phyloP scores from a whole-genome alignment of 2,797 vertebrate genomes.

The Microctenopoma lineatum region DNA sequence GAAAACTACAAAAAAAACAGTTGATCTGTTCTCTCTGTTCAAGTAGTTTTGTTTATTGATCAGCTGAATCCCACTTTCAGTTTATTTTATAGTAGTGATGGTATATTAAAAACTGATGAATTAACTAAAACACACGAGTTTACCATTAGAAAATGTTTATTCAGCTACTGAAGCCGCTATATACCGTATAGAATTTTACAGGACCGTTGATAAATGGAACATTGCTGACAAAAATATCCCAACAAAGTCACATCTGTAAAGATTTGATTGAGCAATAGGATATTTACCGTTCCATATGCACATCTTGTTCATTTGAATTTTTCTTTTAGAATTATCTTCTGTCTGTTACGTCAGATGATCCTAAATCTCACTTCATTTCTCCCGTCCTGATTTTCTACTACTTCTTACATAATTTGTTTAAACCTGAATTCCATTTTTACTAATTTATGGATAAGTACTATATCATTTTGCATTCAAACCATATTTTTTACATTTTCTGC shows the following conservation, averaged over 20 bases:
- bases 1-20: not conserved
- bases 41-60: no score
- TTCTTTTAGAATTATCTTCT: not conserved
- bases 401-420: conserved; percentile 9
- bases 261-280: not conserved
- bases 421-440: not conserved
- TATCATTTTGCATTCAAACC: conserved; percentile 11
- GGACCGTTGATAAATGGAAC: not conserved
- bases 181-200: not conserved
- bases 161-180: not conserved
- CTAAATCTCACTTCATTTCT: conserved; percentile 4
- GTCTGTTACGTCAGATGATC: not conserved
- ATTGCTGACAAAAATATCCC: no score
- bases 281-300: not conserved
- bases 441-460: conserved; percentile 5
- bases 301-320: not conserved
- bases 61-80: not conserved
- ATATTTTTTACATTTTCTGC: conserved; percentile 1
- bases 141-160: not conserved
- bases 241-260: not conserved
- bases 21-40: not conserved
- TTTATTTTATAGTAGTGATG: not conserved
- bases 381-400: conserved; percentile 7
- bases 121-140: not conserved
- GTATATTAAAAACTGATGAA: conserved; percentile 1